A percentile compares a stretch with the other conserved stretches of the same genome.
Conservation (phyloP, 1,140 invertebrate species). For the Micrasema longulum region DNA sequence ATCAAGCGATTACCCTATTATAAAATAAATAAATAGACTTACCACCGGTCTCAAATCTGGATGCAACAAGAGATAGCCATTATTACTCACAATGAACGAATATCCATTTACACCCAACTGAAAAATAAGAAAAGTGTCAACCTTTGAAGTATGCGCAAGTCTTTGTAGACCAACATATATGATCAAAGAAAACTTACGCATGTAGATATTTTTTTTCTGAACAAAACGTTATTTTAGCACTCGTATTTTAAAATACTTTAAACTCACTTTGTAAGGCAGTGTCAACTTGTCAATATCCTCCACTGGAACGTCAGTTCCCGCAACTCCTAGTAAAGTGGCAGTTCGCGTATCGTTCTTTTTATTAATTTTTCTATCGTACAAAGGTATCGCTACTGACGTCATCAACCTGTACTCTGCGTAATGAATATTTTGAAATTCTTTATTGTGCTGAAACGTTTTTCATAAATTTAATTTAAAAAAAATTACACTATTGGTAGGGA, state of each 20-base stretch:
- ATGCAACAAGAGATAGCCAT: slow-evolving; percentile 91
- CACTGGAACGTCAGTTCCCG: slow-evolving; percentile 93
- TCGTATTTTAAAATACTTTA: no score
- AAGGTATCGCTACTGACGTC: slow-evolving; percentile 88
- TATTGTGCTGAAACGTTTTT: slow-evolving; percentile 57
- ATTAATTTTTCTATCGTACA: slow-evolving; percentile 79
- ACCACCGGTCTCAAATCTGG: slow-evolving; percentile 82
- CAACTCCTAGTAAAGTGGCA: slow-evolving; percentile 90
- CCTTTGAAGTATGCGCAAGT: no score
- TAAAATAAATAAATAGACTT: slow-evolving; percentile 63
- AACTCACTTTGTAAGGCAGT: slow-evolving; percentile 78
- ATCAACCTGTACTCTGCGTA: slow-evolving; percentile 74
- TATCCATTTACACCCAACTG: slow-evolving; percentile 96
- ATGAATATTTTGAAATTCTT: slow-evolving; percentile 45
- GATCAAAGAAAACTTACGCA: no score
- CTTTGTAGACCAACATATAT: no score
- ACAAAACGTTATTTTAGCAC: no score
- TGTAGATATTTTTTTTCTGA: no score
- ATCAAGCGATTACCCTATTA: no score
- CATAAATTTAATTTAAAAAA: no score
- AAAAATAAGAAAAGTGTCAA: slow-evolving; percentile 55
- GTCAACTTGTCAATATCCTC: slow-evolving; percentile 89
- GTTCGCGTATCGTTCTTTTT: slow-evolving; percentile 70
- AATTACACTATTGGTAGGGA: no score
- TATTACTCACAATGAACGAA: slow-evolving; percentile 95